Evolutionary conservation across 2,113 vertebrate genomes (phyloP).

Genomic region (Anas platyrhynchos): DNA sequence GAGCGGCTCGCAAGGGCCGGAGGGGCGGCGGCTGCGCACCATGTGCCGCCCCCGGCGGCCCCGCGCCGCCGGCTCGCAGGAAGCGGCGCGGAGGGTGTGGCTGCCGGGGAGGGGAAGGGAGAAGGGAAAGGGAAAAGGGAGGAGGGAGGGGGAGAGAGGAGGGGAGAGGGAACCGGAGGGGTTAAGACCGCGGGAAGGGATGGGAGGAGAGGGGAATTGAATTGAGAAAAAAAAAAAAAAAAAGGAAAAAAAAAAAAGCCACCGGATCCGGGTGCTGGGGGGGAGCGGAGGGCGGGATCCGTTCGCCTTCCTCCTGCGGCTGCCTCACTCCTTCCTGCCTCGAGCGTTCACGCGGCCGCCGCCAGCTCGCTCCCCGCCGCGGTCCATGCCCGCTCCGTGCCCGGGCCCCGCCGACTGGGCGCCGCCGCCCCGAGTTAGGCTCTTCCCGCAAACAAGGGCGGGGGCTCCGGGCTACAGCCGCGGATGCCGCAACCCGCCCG

Average conservation of each 20-base stretch:
- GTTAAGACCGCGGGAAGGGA: no score
- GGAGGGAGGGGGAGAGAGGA: no score
- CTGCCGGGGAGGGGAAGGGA: not conserved
- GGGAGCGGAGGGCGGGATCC: slow-evolving; percentile 44
- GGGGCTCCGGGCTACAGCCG: slow-evolving; percentile 42
- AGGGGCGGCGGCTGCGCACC: slow-evolving; percentile 46
- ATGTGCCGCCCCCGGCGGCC: slow-evolving; percentile 58
- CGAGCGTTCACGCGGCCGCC: slow-evolving; percentile 55
- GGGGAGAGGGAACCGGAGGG: not conserved
- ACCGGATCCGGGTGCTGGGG: slow-evolving; percentile 48
- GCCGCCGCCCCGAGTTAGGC: slow-evolving; percentile 67
- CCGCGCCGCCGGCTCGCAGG: slow-evolving; percentile 52
- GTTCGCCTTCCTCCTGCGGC: slow-evolving; percentile 38
- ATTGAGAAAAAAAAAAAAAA: not conserved
- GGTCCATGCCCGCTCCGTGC: slow-evolving; percentile 68
- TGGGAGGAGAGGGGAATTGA: no score
- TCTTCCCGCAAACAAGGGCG: slow-evolving; percentile 42
- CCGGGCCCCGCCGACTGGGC: slow-evolving; percentile 38
- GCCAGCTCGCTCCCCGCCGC: slow-evolving; percentile 48
- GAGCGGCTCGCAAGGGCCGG: slow-evolving; percentile 8
- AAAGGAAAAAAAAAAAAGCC: not conserved
- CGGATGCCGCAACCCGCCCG: slow-evolving; percentile 58
- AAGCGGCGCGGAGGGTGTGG: slow-evolving; percentile 28
- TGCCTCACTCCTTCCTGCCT: slow-evolving; percentile 67
- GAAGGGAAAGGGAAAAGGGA: not conserved